Evolutionary conservation across 1,140 invertebrate genomes (phyloP).

Genomic region (Cephus cinctus): DNA sequence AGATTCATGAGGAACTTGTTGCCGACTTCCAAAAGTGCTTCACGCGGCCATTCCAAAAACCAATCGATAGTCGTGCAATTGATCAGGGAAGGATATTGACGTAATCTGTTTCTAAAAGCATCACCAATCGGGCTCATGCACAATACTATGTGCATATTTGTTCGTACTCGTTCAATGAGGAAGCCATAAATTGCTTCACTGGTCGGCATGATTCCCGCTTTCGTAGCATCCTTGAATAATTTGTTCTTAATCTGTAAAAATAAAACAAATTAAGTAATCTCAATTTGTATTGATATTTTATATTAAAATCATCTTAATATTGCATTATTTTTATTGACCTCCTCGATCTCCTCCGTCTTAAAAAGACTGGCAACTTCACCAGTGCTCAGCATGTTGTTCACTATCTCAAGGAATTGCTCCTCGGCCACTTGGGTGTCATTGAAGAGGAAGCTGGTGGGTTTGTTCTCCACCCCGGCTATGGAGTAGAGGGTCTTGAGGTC

Average conservation of each 20-base stretch:
- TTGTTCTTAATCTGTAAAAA: constrained; percentile 67
- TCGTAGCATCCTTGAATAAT: constrained; percentile 66
- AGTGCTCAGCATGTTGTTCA: constrained; percentile 83
- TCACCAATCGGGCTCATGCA: constrained; percentile 87
- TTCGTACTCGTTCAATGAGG: constrained; percentile 73
- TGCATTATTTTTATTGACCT: constrained; percentile 55
- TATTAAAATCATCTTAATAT: background rate
- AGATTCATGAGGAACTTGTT: constrained; percentile 68
- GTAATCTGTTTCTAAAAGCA: constrained; percentile 71
- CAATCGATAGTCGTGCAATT: constrained; percentile 87
- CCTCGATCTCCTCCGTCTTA: constrained; percentile 82
- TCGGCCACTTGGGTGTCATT: constrained; percentile 80
- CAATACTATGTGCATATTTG: constrained; percentile 78
- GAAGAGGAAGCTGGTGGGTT: constrained; percentile 77
- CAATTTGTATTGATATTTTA: background rate
- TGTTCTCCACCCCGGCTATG: constrained; percentile 71
- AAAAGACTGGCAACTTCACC: constrained; percentile 83
- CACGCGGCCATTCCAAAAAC: constrained; percentile 83
- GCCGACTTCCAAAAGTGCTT: constrained; percentile 82
- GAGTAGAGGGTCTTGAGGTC: constrained; percentile 79
- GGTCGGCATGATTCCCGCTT: constrained; percentile 65
- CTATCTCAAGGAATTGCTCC: constrained; percentile 81
- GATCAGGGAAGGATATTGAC: constrained; percentile 82
- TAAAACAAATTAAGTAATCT: background rate
- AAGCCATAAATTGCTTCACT: constrained; percentile 70